phyloP scores from a whole-genome alignment of 2,113 vertebrate species.

The Syngnathus typhle region DNA sequence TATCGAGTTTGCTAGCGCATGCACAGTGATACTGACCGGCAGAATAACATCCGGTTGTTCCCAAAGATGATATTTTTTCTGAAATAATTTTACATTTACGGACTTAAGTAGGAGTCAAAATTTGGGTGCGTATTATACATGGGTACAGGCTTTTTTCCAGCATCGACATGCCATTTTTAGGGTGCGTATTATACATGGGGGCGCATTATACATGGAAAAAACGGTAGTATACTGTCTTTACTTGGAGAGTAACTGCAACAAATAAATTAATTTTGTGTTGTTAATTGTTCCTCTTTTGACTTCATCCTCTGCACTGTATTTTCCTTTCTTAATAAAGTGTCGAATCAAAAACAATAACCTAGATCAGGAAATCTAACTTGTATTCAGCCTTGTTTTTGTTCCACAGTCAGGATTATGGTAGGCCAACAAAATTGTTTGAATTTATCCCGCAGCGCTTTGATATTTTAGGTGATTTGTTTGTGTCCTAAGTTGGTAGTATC shows the following conservation, averaged over 20 bases:
- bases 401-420: slow-evolving; percentile 37
- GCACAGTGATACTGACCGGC: too few relatives aligned
- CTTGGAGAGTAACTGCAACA: not conserved
- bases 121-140: too few relatives aligned
- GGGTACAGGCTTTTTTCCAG: too few relatives aligned
- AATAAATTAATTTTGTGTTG: not conserved
- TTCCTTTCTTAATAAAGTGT: slow-evolving; percentile 15
- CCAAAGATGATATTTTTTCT: too few relatives aligned
- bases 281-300: not conserved
- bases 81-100: too few relatives aligned
- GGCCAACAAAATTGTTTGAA: slow-evolving; percentile 55
- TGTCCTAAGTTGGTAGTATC: slow-evolving; percentile 66
- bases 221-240: not conserved
- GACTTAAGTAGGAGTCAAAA: too few relatives aligned
- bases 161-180: too few relatives aligned
- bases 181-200: too few relatives aligned
- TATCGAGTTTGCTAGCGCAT: too few relatives aligned
- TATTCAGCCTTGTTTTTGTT: slow-evolving; percentile 48
- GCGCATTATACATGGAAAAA: too few relatives aligned
- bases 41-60: too few relatives aligned
- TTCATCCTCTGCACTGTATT: slow-evolving; percentile 1
- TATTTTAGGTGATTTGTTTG: slow-evolving; percentile 67
- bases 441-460: slow-evolving; percentile 60
- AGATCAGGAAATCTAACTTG: slow-evolving; percentile 38
- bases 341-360: slow-evolving; percentile 37